phyloP scores from a whole-genome alignment of 1,140 invertebrate genomes.

The Lerema accius region DNA sequence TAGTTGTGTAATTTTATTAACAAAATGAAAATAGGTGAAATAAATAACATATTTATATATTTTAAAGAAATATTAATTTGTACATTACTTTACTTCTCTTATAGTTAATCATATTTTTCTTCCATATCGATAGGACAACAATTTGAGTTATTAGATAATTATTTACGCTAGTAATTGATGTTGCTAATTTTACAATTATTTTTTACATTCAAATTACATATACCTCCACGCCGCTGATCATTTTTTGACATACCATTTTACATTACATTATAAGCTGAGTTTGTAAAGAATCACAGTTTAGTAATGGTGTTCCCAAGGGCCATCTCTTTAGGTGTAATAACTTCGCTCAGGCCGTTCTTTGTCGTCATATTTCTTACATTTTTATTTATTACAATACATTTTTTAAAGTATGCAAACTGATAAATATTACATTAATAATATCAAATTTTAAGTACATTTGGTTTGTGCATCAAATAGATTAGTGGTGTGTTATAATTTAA shows the following conservation, averaged over 20 bases:
- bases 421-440: conserved; percentile 55
- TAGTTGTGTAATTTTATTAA: conserved; percentile 74
- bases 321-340: conserved; percentile 54
- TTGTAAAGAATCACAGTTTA: conserved; percentile 79
- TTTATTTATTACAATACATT: conserved; percentile 45
- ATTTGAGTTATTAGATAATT: conserved; percentile 58
- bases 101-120: conserved; percentile 54
- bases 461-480: conserved; percentile 42
- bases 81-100: conserved; percentile 73
- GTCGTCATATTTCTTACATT: conserved; percentile 52
- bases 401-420: conserved; percentile 32
- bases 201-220: conserved; percentile 31
- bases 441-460: conserved; percentile 71
- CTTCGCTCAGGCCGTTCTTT: conserved; percentile 55
- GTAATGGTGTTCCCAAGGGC: conserved; percentile 68
- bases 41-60: conserved; percentile 80
- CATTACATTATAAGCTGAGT: conserved; percentile 67
- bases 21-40: conserved; percentile 79
- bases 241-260: conserved; percentile 35
- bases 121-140: conserved; percentile 64
- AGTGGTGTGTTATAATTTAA: conserved; percentile 16
- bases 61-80: conserved; percentile 80
- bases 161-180: conserved; percentile 30
- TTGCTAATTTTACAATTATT: conserved; percentile 23
- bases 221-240: conserved; percentile 6